phyloP scores from a whole-genome alignment of 2,797 vertebrate genomes.

The Borostomias antarcticus region DNA sequence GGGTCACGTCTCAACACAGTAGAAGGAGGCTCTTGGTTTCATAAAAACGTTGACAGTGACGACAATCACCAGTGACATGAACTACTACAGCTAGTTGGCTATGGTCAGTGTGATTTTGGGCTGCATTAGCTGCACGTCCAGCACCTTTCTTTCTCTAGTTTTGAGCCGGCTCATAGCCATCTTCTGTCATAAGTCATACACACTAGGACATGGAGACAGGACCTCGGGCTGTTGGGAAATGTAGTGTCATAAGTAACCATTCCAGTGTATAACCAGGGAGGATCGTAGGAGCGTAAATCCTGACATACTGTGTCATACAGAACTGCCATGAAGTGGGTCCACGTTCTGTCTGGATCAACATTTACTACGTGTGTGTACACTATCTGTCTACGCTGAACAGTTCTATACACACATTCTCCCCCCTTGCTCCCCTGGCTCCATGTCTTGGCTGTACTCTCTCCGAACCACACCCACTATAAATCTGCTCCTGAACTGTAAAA shows the following conservation, averaged over 20 bases:
- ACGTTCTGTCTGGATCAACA: slow-evolving; percentile 1
- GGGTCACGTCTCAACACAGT: background rate
- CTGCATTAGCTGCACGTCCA: background rate
- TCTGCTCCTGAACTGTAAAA: background rate
- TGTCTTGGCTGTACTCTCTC: slow-evolving; percentile 16
- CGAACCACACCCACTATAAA: slow-evolving; percentile 6
- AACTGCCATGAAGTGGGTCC: no score
- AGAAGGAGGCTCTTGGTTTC: background rate
- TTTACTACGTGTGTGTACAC: background rate
- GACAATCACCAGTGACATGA: background rate
- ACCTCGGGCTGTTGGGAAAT: no score
- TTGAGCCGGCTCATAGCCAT: no score
- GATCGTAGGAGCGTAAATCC: no score
- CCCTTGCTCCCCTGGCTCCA: background rate
- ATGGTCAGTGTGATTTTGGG: background rate
- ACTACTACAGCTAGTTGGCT: background rate
- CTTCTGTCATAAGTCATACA: no score
- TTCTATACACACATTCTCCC: background rate
- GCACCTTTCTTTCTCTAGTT: background rate
- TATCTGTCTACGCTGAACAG: background rate
- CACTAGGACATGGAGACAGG: no score
- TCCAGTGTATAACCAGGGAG: no score
- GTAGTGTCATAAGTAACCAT: no score
- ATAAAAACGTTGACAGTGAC: no score
- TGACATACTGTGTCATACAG: no score